These are phyloP conservation scores for Coelopa frigida DNA, from an alignment of 1,140 invertebrate genomes.

Conservation along the genomic window DNA sequence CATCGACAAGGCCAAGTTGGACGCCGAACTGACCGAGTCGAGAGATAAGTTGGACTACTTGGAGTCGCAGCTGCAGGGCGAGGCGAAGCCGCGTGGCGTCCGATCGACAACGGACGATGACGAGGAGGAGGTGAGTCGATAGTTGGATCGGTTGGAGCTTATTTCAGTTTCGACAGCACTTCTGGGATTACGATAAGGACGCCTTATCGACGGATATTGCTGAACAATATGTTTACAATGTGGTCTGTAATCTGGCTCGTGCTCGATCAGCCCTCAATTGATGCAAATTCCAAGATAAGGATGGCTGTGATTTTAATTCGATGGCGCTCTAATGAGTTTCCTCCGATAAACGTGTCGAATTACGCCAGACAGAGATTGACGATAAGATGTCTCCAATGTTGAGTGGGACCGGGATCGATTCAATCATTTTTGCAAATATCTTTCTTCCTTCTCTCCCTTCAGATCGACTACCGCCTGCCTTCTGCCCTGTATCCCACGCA, in stretches of 20 bases:
- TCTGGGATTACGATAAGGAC: not conserved
- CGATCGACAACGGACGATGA: conserved; percentile 1
- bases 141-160: conserved; percentile 17
- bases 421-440: not conserved
- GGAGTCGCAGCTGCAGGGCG: conserved; percentile 8
- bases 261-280: too few relatives aligned
- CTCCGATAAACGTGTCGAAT: not conserved
- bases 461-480: conserved; percentile 56
- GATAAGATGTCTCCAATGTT: not conserved
- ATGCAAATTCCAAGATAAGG: not conserved
- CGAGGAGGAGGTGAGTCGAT: conserved; percentile 1
- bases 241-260: not conserved
- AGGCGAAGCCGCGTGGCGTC: not conserved
- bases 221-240: not conserved
- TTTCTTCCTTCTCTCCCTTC: not conserved
- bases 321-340: not conserved
- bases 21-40: conserved; percentile 25
- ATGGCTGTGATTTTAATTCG: not conserved
- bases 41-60: conserved; percentile 27
- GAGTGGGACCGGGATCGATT: not conserved
- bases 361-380: not conserved
- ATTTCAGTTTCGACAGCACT: conserved; percentile 14
- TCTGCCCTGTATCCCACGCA: conserved; percentile 57
- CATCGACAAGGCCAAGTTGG: conserved; percentile 28
- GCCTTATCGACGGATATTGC: not conserved